Evolutionary conservation across 2,888 invertebrate genomes (phyloP).

Genomic region (Osmoderma eremita): DNA sequence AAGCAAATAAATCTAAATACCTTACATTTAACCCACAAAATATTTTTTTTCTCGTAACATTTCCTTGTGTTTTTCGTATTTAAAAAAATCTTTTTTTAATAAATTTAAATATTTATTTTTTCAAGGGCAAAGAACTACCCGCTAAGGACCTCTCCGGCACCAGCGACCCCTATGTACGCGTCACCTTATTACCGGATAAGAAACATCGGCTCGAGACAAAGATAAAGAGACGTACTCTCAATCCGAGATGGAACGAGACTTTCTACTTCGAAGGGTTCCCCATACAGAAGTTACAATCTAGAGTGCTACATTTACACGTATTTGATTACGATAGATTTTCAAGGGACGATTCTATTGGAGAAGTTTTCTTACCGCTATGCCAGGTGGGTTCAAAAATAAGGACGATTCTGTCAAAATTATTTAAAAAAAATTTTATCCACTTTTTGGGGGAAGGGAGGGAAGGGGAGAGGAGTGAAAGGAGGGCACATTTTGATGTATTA

Average conservation of each 20-base stretch:
- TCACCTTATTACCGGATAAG: conserved; percentile 89
- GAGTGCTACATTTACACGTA: conserved; percentile 91
- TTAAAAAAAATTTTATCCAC: not conserved
- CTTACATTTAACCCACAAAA: too few species aligned
- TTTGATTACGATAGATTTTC: conserved; percentile 96
- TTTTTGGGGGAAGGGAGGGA: too few species aligned
- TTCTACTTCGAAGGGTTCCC: conserved; percentile 96
- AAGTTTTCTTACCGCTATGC: conserved; percentile 90
- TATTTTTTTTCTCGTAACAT: too few species aligned
- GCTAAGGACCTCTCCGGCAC: conserved; percentile 93
- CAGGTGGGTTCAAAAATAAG: conserved; percentile 73
- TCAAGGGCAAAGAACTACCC: conserved; percentile 90
- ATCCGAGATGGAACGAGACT: conserved; percentile 94
- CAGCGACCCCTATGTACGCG: conserved; percentile 91
- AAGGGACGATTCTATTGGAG: conserved; percentile 92
- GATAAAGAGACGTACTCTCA: conserved; percentile 89
- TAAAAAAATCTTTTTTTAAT: too few species aligned
- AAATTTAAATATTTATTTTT: conserved; percentile 44
- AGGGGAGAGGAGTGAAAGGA: too few species aligned
- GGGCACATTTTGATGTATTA: too few species aligned
- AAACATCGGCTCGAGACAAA: conserved; percentile 93
- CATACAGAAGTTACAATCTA: conserved; percentile 90
- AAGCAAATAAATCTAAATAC: too few species aligned
- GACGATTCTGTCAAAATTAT: too few species aligned
- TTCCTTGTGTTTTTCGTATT: too few species aligned